Base-by-base conservation (phyloP, 2,113 vertebrate genomes). In the Picathartes gymnocephalus region DNA sequence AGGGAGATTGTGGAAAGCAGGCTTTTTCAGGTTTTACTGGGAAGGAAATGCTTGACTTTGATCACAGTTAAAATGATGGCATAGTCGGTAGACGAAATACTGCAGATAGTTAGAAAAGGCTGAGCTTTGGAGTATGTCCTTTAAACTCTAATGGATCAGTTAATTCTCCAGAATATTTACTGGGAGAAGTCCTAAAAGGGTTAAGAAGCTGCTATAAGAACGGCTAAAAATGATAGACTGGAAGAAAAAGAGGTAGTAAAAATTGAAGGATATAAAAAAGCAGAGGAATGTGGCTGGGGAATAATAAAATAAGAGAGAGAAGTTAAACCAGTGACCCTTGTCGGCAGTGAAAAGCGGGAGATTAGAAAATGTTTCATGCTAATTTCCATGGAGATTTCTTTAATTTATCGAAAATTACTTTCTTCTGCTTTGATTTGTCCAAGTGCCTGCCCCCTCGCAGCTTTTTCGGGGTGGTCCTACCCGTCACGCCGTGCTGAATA, bases 361-460 rank as follows among this genome's bases (percentile, higher is more conserved):
- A 99, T 99, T 99, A 99, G 98, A 99, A 99, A 99, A 99, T 98
- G 99, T 98, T 99, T 99, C 99, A 99, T 99, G 99, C 99, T 99
- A 98, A 99, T 99, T 99, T 99, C 99, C 99, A 99, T 99, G 99
- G 99, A 99, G 99, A 99, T 99, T 99, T 99, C 99, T 98, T 98
- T 99, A 99, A 99, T 99, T 99, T 99, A 98, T 98, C 97, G 97
- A 98, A 99, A 99, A 99, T 99, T 98, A 98, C 98, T 98, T 98
- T 98, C 98, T 97, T 98, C 98, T 97, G 97, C 98, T 99, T 99
- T 99, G 98, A 99, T 99, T 99, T 98, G 98, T 98, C 98, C 97
- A 96, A 97, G 97, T 97, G 97, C 96, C 97, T 90, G 97, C 96
- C 98, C 98, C 98, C 98, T 98, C 91, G 24, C 98, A 94, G 98